phyloP scores from a whole-genome alignment of 2,888 invertebrate species.

The Criorhina ranunculi region DNA sequence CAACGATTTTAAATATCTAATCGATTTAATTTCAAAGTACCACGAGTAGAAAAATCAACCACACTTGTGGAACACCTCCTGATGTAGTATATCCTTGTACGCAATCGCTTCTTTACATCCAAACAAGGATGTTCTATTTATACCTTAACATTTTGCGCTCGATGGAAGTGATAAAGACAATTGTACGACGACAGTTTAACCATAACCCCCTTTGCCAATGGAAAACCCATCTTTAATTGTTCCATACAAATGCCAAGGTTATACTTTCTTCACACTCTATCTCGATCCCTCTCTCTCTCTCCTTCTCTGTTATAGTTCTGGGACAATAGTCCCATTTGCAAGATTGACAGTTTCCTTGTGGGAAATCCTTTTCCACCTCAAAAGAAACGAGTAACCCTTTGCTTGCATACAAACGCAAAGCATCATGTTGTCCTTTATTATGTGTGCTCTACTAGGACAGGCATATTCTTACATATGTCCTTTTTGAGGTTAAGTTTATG shows the following conservation, averaged over 20 bases:
- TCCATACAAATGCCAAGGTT: conserved; percentile 10
- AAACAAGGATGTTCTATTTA: too few relatives aligned
- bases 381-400: conserved; percentile 12
- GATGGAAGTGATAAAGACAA: too few relatives aligned
- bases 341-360: conserved; percentile 17
- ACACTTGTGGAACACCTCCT: too few relatives aligned
- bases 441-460: neutral
- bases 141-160: too few relatives aligned
- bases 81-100: too few relatives aligned
- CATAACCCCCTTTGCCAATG: too few relatives aligned
- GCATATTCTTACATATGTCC: conserved; percentile 30
- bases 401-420: neutral
- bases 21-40: too few relatives aligned
- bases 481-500: conserved; percentile 57
- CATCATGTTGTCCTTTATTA: neutral
- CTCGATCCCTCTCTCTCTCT: too few relatives aligned
- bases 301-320: neutral
- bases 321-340: conserved; percentile 23
- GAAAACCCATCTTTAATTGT: conserved; percentile 14
- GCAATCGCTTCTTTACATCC: too few relatives aligned
- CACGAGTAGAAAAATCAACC: too few relatives aligned
- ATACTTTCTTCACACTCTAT: neutral
- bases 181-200: too few relatives aligned
- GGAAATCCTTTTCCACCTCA: conserved; percentile 17
- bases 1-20: too few relatives aligned